Evolutionary conservation across 92 coral and sea anemone species (phyloP).

Genomic region (Phenganax marumi): DNA sequence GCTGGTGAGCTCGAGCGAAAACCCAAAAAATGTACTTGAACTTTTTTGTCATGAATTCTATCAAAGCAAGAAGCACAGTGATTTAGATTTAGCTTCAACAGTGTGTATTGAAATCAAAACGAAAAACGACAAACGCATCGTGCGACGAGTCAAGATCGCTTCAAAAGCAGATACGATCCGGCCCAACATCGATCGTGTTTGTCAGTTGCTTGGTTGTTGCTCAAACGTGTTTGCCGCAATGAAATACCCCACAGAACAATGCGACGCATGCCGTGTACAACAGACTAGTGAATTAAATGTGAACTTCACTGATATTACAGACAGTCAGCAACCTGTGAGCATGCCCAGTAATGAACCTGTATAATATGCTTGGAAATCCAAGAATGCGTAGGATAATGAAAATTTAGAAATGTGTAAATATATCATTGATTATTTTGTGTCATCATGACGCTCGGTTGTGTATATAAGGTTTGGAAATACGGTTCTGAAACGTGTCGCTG

Average conservation of each 20-base stretch:
- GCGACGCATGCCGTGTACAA: constrained; percentile 33
- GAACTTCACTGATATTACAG: constrained; percentile 11
- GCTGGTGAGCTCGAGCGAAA: constrained; percentile 77
- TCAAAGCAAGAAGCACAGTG: constrained; percentile 96
- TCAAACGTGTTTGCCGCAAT: constrained; percentile 75
- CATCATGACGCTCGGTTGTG: background rate
- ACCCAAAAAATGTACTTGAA: constrained; percentile 94
- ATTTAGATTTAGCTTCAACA: constrained; percentile 92
- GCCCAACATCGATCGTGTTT: constrained; percentile 86
- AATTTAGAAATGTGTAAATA: background rate
- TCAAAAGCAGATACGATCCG: constrained; percentile 86
- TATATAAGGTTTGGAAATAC: background rate
- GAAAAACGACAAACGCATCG: constrained; percentile 91
- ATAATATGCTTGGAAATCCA: background rate
- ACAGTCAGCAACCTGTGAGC: background rate
- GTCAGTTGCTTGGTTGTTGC: constrained; percentile 91
- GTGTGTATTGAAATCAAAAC: constrained; percentile 98
- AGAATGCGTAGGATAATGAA: no score
- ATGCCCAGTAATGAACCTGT: constrained; percentile 20
- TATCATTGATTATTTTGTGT: background rate
- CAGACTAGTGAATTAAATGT: constrained; percentile 20
- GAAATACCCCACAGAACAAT: constrained; percentile 66
- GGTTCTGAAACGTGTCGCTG: no score
- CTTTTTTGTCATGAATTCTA: constrained; percentile 95
- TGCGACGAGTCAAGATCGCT: constrained; percentile 92